A percentile compares a stretch with the other conserved stretches of the same genome.
Evolutionary conservation across 2,888 invertebrate species (phyloP).

Genomic region (Nezara viridula): DNA sequence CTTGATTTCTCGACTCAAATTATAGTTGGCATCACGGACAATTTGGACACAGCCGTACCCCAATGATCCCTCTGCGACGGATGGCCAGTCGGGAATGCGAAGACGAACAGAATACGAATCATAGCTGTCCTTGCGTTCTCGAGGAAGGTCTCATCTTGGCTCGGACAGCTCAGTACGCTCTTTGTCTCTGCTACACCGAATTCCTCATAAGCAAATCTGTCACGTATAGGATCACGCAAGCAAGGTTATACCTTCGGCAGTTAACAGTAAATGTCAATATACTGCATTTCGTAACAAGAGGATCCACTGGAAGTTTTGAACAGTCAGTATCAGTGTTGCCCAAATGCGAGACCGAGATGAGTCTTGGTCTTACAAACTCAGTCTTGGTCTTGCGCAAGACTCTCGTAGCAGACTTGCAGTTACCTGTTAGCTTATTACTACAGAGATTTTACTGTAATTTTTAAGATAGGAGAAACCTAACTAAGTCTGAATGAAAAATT

Average conservation of each 20-base stretch:
- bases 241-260: slow-evolving; percentile 21
- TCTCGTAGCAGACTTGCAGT: no score
- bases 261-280: slow-evolving; percentile 3
- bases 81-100: background rate
- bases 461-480: no score
- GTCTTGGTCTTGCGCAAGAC: no score
- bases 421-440: no score
- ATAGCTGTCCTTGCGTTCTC: slow-evolving; percentile 24
- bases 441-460: no score
- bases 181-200: slow-evolving; percentile 39
- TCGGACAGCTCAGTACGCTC: slow-evolving; percentile 7
- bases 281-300: background rate
- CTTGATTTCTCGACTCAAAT: no score
- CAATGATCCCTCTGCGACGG: background rate
- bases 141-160: slow-evolving; percentile 40
- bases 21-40: background rate
- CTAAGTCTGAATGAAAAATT: no score
- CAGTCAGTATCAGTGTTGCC: no score
- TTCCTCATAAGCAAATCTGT: slow-evolving; percentile 28
- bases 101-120: slow-evolving; percentile 15
- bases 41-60: background rate
- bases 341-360: no score
- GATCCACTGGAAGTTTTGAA: background rate
- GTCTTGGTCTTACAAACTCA: no score
- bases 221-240: background rate